A percentile compares a stretch with the other conserved stretches of the same genome.
Evolutionary conservation across 1,140 invertebrate species (phyloP).

Genomic region (Trichonephila clavipes): DNA sequence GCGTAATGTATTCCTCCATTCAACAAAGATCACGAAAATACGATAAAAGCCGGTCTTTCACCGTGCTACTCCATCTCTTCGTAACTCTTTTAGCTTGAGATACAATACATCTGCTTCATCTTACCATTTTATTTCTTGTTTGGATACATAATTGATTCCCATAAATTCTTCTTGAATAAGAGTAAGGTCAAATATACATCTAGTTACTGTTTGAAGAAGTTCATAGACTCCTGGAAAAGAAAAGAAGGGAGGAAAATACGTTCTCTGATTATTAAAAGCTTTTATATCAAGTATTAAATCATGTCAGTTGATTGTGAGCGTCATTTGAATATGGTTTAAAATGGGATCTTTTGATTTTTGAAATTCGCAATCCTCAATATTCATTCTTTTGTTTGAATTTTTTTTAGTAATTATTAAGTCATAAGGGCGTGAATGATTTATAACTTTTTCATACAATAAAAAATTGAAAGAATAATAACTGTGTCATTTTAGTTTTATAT

Average conservation of each 20-base stretch:
- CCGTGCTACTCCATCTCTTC: background rate
- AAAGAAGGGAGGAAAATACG: background rate
- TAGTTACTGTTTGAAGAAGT: background rate
- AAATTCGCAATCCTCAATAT: background rate
- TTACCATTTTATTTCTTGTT: slow-evolving; percentile 10
- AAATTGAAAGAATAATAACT: background rate
- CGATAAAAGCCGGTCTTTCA: slow-evolving; percentile 11
- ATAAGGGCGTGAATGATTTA: background rate
- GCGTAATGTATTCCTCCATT: background rate
- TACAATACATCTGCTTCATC: background rate
- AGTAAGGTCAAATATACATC: background rate
- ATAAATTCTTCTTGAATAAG: background rate
- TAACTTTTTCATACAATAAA: too few species aligned
- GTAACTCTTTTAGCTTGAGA: background rate
- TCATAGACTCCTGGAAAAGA: background rate
- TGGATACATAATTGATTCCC: slow-evolving; percentile 16
- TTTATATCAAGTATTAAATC: background rate
- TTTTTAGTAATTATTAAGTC: background rate
- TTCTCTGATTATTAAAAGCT: background rate
- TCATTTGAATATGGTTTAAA: background rate
- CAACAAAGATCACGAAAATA: slow-evolving; percentile 17
- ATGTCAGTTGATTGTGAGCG: background rate
- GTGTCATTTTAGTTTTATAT: background rate
- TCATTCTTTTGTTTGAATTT: background rate
- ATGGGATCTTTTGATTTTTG: background rate